Percentiles rank a stretch among this genome's conserved stretches.
phyloP scores from a whole-genome alignment of 2,888 invertebrate species.

The Temnothorax ravouxi region DNA sequence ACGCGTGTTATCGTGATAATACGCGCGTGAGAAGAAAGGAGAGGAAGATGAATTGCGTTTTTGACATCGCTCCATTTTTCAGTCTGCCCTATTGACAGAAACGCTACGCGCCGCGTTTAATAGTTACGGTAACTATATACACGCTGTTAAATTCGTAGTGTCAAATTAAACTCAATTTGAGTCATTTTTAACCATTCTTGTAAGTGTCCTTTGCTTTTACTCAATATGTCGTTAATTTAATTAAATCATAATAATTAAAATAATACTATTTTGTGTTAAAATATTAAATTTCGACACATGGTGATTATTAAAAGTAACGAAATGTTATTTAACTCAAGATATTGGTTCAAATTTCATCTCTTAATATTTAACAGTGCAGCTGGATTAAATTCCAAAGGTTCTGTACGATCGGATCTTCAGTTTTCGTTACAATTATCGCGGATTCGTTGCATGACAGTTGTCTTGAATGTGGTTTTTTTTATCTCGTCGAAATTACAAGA shows the following conservation, averaged over 20 bases:
- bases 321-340: too few relatives aligned
- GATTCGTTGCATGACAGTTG: background rate
- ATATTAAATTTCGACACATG: too few relatives aligned
- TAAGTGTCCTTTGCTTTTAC: too few relatives aligned
- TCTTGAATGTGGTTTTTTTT: background rate
- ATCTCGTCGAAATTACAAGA: background rate
- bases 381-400: background rate
- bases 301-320: too few relatives aligned
- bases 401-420: too few relatives aligned
- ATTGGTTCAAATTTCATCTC: too few relatives aligned
- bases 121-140: background rate
- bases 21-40: background rate
- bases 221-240: too few relatives aligned
- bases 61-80: slow-evolving; percentile 18
- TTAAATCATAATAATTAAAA: too few relatives aligned
- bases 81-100: background rate
- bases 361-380: background rate
- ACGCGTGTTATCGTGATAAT: slow-evolving; percentile 21
- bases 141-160: too few relatives aligned
- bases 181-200: too few relatives aligned
- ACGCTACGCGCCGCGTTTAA: background rate
- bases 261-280: too few relatives aligned
- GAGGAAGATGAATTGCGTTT: background rate
- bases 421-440: background rate
- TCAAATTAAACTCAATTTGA: too few relatives aligned